These are phyloP conservation scores for Clistopyga incitator DNA, from an alignment of 2,888 invertebrate species.

Conservation along the genomic window DNA sequence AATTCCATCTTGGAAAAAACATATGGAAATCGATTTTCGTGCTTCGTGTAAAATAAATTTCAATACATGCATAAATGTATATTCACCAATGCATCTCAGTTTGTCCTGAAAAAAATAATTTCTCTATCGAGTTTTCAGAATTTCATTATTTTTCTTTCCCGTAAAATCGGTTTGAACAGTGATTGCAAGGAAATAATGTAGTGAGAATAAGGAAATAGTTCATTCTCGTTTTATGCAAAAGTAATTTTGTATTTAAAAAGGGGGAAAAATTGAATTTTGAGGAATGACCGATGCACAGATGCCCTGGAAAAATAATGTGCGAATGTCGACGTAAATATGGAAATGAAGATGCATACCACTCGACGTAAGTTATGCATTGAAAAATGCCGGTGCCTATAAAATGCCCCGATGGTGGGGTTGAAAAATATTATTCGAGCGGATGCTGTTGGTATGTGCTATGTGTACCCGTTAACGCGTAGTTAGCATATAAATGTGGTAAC, in stretches of 20 bases:
- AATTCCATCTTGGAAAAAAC: too few relatives aligned
- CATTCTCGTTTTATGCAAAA: neutral
- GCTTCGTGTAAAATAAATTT: too few relatives aligned
- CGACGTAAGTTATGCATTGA: slow-evolving; percentile 74
- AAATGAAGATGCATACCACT: slow-evolving; percentile 46
- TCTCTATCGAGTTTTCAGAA: too few relatives aligned
- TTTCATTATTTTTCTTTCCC: too few relatives aligned
- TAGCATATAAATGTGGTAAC: slow-evolving; percentile 76
- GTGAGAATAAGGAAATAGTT: too few relatives aligned
- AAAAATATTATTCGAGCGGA: slow-evolving; percentile 72
- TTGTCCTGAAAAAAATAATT: too few relatives aligned
- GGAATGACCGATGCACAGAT: neutral
- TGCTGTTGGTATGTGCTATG: slow-evolving; percentile 52
- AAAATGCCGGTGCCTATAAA: slow-evolving; percentile 69
- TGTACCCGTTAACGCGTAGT: slow-evolving; percentile 69
- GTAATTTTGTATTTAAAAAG: neutral
- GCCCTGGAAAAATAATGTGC: slow-evolving; percentile 62
- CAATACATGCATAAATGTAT: too few relatives aligned
- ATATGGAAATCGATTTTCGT: too few relatives aligned
- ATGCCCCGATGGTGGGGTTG: slow-evolving; percentile 71
- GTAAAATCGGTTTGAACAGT: too few relatives aligned
- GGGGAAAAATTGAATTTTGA: slow-evolving; percentile 1
- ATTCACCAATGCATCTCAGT: too few relatives aligned
- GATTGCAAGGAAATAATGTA: too few relatives aligned
- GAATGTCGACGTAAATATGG: slow-evolving; percentile 61